phyloP scores from a whole-genome alignment of 2,888 invertebrate species.

The Chalcis sispes region DNA sequence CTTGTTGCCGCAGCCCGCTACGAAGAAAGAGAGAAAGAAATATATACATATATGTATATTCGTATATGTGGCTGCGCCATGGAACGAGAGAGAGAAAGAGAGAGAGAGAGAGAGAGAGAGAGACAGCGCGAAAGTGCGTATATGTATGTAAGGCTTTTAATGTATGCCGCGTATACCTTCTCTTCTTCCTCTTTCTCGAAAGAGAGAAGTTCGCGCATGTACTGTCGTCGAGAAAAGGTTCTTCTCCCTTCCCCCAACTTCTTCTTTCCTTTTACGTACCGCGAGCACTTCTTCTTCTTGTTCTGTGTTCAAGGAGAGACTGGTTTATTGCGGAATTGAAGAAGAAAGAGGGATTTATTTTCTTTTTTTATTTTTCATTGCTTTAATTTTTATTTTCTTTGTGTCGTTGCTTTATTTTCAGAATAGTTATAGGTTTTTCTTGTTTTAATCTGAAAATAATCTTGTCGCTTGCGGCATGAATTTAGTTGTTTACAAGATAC shows the following conservation, averaged over 20 bases:
- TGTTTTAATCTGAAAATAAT: conserved; percentile 13
- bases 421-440: not conserved
- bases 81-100: conserved; percentile 51
- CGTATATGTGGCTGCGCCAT: not conserved
- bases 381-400: not conserved
- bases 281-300: not conserved
- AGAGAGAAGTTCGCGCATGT: not conserved
- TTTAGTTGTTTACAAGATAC: too few relatives aligned
- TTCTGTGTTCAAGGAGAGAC: conserved; percentile 20
- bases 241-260: not conserved
- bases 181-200: conserved; percentile 9
- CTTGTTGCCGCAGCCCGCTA: conserved; percentile 60
- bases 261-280: not conserved
- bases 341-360: conserved; percentile 14
- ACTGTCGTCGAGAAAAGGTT: not conserved
- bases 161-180: conserved; percentile 56
- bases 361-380: not conserved
- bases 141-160: conserved; percentile 51
- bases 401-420: not conserved
- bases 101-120: conserved; percentile 54
- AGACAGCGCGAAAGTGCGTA: conserved; percentile 3
- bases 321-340: conserved; percentile 47
- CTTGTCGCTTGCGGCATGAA: not conserved
- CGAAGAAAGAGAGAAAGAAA: too few relatives aligned
- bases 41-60: too few relatives aligned